Conservation (phyloP, 64 coral and sea anemone genomes). For the Hydrozoanthus tunicans region DNA sequence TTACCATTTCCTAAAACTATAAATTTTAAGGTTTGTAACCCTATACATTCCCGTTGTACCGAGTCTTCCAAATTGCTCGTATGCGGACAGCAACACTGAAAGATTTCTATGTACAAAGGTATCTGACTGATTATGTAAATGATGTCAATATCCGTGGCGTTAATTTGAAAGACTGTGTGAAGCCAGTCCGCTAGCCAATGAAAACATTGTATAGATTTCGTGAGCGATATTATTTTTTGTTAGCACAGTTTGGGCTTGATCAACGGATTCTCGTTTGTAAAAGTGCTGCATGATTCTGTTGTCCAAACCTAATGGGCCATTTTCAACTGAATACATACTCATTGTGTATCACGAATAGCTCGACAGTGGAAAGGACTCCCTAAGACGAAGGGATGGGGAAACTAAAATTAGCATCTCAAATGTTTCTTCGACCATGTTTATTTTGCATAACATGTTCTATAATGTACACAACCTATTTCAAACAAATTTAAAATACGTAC, state of each 20-base stretch:
- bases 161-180: slow-evolving; percentile 61
- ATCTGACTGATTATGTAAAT: slow-evolving; percentile 63
- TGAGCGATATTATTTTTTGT: slow-evolving; percentile 20
- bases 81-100: neutral
- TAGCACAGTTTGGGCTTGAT: neutral
- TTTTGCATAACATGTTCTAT: neutral
- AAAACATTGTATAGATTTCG: slow-evolving; percentile 7
- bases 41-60: neutral
- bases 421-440: neutral
- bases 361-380: neutral
- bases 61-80: neutral
- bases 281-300: neutral
- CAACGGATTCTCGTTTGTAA: neutral
- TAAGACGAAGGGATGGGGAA: neutral
- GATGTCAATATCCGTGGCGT: slow-evolving; percentile 15
- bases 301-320: neutral
- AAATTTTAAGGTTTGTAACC: neutral
- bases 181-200: slow-evolving; percentile 12
- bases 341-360: neutral
- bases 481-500: neutral
- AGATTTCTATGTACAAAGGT: neutral
- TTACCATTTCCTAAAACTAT: slow-evolving; percentile 30
- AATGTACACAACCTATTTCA: slow-evolving; percentile 35
- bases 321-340: neutral
- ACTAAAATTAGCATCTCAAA: neutral